Conservation (phyloP, 1,140 invertebrate species). For the Mizuhopecten yessoensis region DNA sequence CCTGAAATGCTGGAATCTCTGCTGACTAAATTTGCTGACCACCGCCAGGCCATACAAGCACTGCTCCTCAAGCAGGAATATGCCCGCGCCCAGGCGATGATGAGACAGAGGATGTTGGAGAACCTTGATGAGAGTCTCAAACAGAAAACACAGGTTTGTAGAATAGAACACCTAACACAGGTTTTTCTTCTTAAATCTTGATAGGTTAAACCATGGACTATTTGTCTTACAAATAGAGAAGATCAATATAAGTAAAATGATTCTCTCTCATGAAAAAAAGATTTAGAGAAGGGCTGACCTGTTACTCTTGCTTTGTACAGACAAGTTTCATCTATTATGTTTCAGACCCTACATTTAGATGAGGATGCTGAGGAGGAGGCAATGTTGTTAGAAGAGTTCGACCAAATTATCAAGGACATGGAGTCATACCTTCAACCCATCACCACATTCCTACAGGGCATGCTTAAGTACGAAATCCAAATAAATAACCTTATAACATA, state of each 20-base stretch:
- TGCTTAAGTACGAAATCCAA: slow-evolving; percentile 70
- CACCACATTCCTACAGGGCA: slow-evolving; percentile 71
- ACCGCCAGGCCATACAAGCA: slow-evolving; percentile 78
- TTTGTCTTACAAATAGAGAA: too few relatives aligned
- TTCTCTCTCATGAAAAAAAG: too few relatives aligned
- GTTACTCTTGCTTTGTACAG: too few relatives aligned
- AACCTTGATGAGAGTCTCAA: slow-evolving; percentile 72
- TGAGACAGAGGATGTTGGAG: slow-evolving; percentile 80
- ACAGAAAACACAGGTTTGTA: slow-evolving; percentile 57
- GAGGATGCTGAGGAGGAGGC: slow-evolving; percentile 70
- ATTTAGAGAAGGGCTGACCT: too few relatives aligned
- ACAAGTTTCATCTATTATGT: too few relatives aligned
- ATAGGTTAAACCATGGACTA: too few relatives aligned
- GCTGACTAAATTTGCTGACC: slow-evolving; percentile 68
- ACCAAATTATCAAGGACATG: slow-evolving; percentile 75
- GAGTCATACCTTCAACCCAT: slow-evolving; percentile 80
- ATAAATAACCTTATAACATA: too few relatives aligned
- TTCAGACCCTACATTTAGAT: slow-evolving; percentile 61
- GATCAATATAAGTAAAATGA: too few relatives aligned
- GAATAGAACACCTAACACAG: too few relatives aligned
- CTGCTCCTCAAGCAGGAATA: slow-evolving; percentile 80
- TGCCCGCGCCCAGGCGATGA: slow-evolving; percentile 76
- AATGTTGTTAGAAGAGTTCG: slow-evolving; percentile 78
- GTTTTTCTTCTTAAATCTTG: too few relatives aligned
- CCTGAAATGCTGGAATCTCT: slow-evolving; percentile 70